Percentiles rank a stretch among this genome's conserved stretches.
These are phyloP conservation scores for Zootermopsis nevadensis DNA, from an alignment of 2,888 invertebrate genomes.

Conservation along the genomic window DNA sequence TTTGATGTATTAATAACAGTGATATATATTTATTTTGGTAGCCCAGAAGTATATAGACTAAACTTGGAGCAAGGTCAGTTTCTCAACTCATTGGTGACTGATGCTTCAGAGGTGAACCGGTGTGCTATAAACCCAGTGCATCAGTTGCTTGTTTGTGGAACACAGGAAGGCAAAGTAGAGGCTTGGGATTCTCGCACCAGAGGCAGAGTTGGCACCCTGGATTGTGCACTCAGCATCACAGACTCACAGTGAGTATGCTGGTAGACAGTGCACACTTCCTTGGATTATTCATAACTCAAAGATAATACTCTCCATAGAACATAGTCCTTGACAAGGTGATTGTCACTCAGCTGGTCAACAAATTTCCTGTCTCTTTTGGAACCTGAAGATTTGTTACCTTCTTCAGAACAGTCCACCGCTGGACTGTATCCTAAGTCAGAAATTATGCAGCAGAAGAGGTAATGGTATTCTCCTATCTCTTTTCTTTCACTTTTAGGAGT, in stretches of 20 bases:
- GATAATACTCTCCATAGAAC: too few relatives aligned
- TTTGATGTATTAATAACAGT: constrained; percentile 11
- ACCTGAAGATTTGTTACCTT: too few relatives aligned
- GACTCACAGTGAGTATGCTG: constrained; percentile 39
- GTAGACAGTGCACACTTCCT: too few relatives aligned
- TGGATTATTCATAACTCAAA: too few relatives aligned
- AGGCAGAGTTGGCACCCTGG: constrained; percentile 81
- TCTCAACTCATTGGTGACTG: constrained; percentile 83
- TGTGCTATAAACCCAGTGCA: constrained; percentile 90
- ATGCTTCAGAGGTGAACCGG: constrained; percentile 81
- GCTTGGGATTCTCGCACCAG: constrained; percentile 95
- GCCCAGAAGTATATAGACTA: constrained; percentile 89
- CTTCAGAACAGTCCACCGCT: too few relatives aligned
- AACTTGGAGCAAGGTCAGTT: constrained; percentile 97
- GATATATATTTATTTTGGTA: constrained; percentile 60
- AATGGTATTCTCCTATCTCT: too few relatives aligned
- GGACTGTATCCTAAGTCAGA: too few relatives aligned
- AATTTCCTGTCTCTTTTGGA: too few relatives aligned
- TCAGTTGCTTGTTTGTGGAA: constrained; percentile 87
- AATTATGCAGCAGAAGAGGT: too few relatives aligned
- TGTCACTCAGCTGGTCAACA: too few relatives aligned
- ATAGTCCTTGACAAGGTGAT: too few relatives aligned
- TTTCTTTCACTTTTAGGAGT: too few relatives aligned
- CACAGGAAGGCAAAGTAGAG: constrained; percentile 91
- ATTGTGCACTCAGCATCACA: constrained; percentile 79